Base-by-base conservation (phyloP, 2,888 invertebrate genomes). In the Lucinisca nassula region DNA sequence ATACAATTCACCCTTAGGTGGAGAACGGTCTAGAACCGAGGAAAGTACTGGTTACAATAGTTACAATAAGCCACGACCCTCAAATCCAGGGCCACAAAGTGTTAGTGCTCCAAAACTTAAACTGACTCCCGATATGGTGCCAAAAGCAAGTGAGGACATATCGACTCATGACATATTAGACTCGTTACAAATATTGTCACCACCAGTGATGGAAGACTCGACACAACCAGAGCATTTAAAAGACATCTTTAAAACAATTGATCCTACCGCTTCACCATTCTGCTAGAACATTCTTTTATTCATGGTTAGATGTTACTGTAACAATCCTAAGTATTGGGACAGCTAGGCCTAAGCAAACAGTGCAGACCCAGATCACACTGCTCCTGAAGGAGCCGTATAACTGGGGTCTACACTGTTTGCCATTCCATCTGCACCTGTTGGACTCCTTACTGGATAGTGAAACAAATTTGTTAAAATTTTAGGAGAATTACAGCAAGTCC, bases 201-300 rank as follows among this genome's bases (percentile, higher is more conserved):
- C 88, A 27, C 77, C 89, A 58, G 88, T 87, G 79, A 37, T 72
- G 38, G 72, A 37, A 38, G 10, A 35, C 8, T 24, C 72, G 38
- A 8, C 72, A 12, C 90, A 90, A 76, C 87, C 92, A 10, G 92
- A 94, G 78, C 92, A 94, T 38, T 89, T 96, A 32, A 96, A 96
- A 89, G 96, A 96, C 79, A 93, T 96, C 82, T 96, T 96, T 91
- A 96, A 96, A 91, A 95, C 96, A n/a, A 96, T 96, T 79, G 96
- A 96, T 87, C 96, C 96, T 0, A 96, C 96, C 24, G 96, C 96
- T 1, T 96, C 96, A 32, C 96, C 96, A 27, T 96, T 96, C 90
- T 96, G 96, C 87, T 96, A 92, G 91, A 67, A 75, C 72, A 30
- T 8, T 32, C 74, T 21, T 12, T 45, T 45, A 17, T 45, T 8